Base-by-base conservation (phyloP, 2,888 invertebrate species). In the Drosophila setosimentum region DNA sequence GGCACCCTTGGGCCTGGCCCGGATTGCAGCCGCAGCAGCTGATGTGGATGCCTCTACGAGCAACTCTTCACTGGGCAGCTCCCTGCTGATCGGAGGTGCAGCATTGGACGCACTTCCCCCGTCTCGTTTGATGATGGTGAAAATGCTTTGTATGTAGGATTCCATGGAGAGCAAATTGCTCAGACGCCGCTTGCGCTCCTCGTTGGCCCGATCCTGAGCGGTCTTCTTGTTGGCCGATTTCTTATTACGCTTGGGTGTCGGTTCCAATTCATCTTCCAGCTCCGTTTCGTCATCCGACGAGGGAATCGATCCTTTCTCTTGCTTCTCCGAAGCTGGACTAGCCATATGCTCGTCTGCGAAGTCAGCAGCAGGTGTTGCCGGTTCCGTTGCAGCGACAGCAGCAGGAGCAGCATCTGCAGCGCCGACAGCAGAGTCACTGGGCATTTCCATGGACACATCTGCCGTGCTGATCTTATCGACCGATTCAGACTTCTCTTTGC, bases 141-240 rank as follows among this genome's bases (percentile, higher is more conserved):
- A 87, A 76, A 93, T 93, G 64, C 89, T 91, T 68, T 92, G 91
- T 30, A 93, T 93, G 64, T 93, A 93, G n/a, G 92, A 91, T 70
- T 93, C 93, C 91, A 93, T 93, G 30, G 92, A 93, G 40, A 87
- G 83, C 68, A 93, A 73, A 2, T 91, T 83, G 79, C 87, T 91
- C 7, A 92, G 80, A n/a, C 92, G 91, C 54, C 91, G 91, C 55
- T 92, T 90, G 24, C 91, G 91, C 67, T 92, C 92, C 62, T 93
- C 93, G 16, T 90, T 84, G 3, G 91, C 54, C 30, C 92, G 91
- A 77, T 91, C 91, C 60, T 93, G 91, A 24, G 90, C 89, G 16
- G 91, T 83, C 68, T 88, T 90, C 63, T 90, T 91, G 65, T 81
- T 83, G 11, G 63, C 53, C 21, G 82, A 68, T 73, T 86, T 90